Evolutionary conservation across 1,140 invertebrate genomes (phyloP), one percentile per base, ranked within the genome.

Genomic region (Sitophilus oryzae): DNA sequence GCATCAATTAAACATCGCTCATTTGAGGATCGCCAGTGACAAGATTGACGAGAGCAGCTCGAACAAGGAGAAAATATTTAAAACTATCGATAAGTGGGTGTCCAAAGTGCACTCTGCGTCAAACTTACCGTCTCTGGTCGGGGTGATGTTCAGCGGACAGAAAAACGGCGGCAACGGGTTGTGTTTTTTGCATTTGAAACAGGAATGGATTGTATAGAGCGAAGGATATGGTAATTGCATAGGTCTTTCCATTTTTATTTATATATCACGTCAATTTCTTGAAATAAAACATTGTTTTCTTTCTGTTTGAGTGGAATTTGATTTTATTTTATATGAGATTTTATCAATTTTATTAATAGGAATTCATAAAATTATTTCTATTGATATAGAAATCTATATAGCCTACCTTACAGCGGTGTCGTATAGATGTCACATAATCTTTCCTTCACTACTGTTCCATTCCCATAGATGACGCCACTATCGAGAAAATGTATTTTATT

Each of bases 11-110:
- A 69, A 76, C 54, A 65, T 70, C 30, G 74, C 71, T 53, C 78
- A 77, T 65, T 70, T 86, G 45, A 79, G 78, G 36, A 76, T 86
- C 66, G 79, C 79, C 20, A 81, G 83, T 67, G 56, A 84, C 9
- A 76, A 75, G 20, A 66, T 82, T 14, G 59, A 75, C 43, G 67
- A 77, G 21, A 40, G 63, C 21, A 22, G 73, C 8, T 69, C 75
- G 38, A 69, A 69, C 16, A 45, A 71, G 1, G 66, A 71, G 16
- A 74, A 77, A 36, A 76, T 73, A 4, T 73, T 77, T 21, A 60
- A 52, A 14, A 76, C 66, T 37, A 63, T 86, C 30, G 80, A 87
- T 66, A 76, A 76, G 44, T 84, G 82, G 78, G 73, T 85, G 11
- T 62, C 77, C 21, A 77, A 76, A 45, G 61, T 86, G 48, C 84